Conservation (phyloP, 2,113 vertebrate genomes). For the Xenus cinereus region DNA sequence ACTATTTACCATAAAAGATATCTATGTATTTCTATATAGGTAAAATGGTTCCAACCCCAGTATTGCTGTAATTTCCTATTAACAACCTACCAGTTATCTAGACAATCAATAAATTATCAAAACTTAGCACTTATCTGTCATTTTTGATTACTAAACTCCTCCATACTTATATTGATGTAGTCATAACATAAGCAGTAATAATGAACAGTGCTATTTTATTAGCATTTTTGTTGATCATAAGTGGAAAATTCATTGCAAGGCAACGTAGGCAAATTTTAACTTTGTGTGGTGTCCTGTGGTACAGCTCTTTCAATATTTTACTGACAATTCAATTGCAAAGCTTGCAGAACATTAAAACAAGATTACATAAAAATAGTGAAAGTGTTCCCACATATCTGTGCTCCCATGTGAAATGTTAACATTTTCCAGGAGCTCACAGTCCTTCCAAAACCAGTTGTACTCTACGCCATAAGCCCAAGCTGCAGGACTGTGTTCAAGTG, state of each 20-base stretch:
- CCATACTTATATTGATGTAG: not conserved
- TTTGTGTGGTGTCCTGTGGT: not conserved
- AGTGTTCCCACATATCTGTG: not conserved
- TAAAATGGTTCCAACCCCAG: not conserved
- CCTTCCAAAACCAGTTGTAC: not conserved
- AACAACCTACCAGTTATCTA: not conserved
- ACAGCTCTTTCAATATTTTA: not conserved
- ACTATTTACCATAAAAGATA: not conserved
- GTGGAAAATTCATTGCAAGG: not conserved
- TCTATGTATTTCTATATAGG: not conserved
- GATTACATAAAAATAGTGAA: not conserved
- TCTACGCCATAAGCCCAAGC: fast-evolving
- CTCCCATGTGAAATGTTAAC: not conserved
- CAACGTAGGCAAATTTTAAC: not conserved
- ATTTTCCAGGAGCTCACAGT: not conserved
- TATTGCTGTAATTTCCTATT: not conserved
- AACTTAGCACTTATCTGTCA: not conserved
- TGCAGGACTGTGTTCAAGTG: fast-evolving
- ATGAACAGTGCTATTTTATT: not conserved
- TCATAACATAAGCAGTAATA: not conserved
- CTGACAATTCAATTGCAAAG: not conserved
- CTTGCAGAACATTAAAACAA: not conserved
- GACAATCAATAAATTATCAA: not conserved
- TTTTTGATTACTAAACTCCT: not conserved
- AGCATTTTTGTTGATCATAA: not conserved